Base-by-base conservation (phyloP, 2,113 vertebrate genomes). In the Cebidichthys violaceus region DNA sequence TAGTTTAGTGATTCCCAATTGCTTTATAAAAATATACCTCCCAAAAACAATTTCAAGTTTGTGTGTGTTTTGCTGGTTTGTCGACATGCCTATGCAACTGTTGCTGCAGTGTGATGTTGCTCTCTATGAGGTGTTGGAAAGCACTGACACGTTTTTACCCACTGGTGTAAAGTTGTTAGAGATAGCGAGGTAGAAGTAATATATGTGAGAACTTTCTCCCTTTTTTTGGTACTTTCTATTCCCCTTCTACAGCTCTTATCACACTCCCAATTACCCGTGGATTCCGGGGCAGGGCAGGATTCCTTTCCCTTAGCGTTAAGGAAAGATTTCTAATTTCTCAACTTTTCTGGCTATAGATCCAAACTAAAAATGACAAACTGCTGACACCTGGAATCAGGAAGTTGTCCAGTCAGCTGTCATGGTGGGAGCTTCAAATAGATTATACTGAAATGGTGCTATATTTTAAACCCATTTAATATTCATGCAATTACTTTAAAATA, bases 1-100 rank as follows among this genome's bases (percentile, higher is more conserved):
- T 75, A 75, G 77, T 76, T 70, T 70, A 54, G 70, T 4, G 77
- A 75, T 79, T 85, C 79, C 76, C 73, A 24, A 20, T 60, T 73
- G 78, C 54, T 80, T 78, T 43, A 86, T 83, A 71, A 77, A 85
- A 76, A 75, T 78, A 80, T 82, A 81, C 45, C 47, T 71, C 68
- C n/a, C 17, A 50, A 72, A 88, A 85, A 72, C 64, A 41, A 62
- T 75, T 60, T 74, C 13, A 64, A 47, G 22, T 45, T 50, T 76
- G 15, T 35, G 33, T 37, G 29, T 66, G 54, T 69, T 76, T 75
- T 27, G 57, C 66, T 29, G 33, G 22, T 65, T 83, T 54, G 57
- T 65, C 7, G 0, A 33, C 31, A 4, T 55, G 61, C 66, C 62
- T 85, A 68, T 75, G 75, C 20, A 55, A 70, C 69, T 70, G 43